Evolutionary conservation across 1,140 invertebrate genomes (phyloP), one percentile per base, ranked within the genome.

Genomic region (Trichoplusia ni): DNA sequence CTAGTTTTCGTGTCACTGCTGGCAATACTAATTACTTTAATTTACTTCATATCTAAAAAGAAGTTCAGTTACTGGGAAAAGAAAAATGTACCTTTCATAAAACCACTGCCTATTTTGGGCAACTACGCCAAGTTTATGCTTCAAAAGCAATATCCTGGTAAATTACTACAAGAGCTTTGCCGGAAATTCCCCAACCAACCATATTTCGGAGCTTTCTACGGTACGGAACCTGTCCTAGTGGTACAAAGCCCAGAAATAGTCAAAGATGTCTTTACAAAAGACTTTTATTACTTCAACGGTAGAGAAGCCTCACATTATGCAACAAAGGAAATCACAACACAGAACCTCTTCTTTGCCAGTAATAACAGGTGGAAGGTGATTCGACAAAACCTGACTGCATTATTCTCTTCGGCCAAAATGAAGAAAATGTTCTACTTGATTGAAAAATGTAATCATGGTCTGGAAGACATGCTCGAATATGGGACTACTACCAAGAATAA

Each of bases 321-420:
- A 3, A 4, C 6, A 2, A 38, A 27, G 6, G 65, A 68, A 31
- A 8, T 58, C 4, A 31, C 40, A 5, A 68, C 65, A 3, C 38
- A 40, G 11, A 63, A 59, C 13, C 4, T 68, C 0, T 63, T 91
- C 13, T 69, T 73, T 18, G 29, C 77, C 4, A 49, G 62, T 0
- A 86, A 85, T 1, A 77, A 89, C 13, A 70, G 81, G 11, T 94
- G 93, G 93, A 92, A 91, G 71, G 68, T 90, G 13, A 70, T 93
- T 1, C 73, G 93, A 37, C 73, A 82, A 13, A 92, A 93, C 46
- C 75, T 93, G 21, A 92, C 91, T 5, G 93, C 93, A 2, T 90
- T 92, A 2, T 94, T 94, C 72, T 91, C 92, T 2, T 82, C 90
- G 2, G 81, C 86, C 6, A 93, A 93, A 78, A 90, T 94, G 64